Evolutionary conservation across 2,113 vertebrate species (phyloP), one percentile per base, ranked within the genome.

Genomic region (Otus sunia): DNA sequence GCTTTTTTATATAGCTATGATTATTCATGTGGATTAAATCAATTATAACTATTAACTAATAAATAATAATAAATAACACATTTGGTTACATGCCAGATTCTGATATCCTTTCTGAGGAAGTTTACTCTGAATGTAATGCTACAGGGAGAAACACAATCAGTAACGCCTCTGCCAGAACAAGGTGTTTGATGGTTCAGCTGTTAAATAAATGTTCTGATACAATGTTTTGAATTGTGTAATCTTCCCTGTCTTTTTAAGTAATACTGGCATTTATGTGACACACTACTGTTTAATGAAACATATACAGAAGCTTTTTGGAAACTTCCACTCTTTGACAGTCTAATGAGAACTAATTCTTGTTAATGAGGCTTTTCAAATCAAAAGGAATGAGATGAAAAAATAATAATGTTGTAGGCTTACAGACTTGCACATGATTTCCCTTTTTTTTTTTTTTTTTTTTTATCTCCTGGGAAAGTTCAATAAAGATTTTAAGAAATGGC

Each of bases 341-440:
- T 76, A 78, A 68, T 43, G 78, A 91, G 74, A 90, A 50, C 53
- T 88, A 91, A 96, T 68, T 96, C 71, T 88, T 62, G 36, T 39
- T 94, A 94, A 96, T 74, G 82, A 95, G 71, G 41, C 66, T 93
- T 95, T 82, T 41, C 23, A 4, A 95, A 76, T 73, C 58, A 76
- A 88, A 95, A 69, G 50, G 36, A 91, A 93, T 12, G 62, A 91
- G 87, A 58, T 86, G 53, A 88, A 82, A 93, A 92, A 82, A 69
- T 34, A 94, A 74, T 30, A 77, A 64, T 11, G 43, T 55, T 72
- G 36, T 52, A 92, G 67, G 67, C 43, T 86, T 63, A 66, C 6
- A 75, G 78, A 88, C 47, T 71, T 67, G n/a, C 59, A 75, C 39
- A 25, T 68, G 47, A 87, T 72, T 69, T 71, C 45, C 36, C 12